Base-by-base conservation (phyloP, 2,797 vertebrate species). In the Cynodonichthys magdalenae region DNA sequence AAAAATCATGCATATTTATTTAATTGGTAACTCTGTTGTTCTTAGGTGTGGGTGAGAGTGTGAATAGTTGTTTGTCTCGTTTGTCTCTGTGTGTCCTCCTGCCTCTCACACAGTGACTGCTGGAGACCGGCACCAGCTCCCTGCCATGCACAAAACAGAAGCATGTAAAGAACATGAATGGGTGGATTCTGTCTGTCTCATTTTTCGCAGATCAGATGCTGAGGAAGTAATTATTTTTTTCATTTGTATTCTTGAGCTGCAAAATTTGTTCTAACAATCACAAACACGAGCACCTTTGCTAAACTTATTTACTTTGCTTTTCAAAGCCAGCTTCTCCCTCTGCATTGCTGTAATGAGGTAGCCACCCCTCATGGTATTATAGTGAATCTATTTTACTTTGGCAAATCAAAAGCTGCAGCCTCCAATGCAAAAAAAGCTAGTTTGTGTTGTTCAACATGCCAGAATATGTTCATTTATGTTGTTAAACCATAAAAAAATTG, bases 381-480 rank as follows among this genome's bases (percentile, higher is more conserved):
- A 54, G 51, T 29, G 24, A 15, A 52, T 28, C n/a, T 3, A 2
- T 6, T 3, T 29, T 20, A 41, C 17, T n/a, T 15, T 3, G 8
- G 11, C 18, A 53, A 62, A 46, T 15, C 29, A 29, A 3, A 41
- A 6, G 19, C 46, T 4, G 0, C 31, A 12, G n/a, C n/a, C n/a
- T 18, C 31, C 5, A 14, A 5, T 28, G 31, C 18, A 58, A 19
- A 39, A 48, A 24, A 17, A 20, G 24, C 12, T 3, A 20, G 31
- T 42, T 27, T 48, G 24, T 74, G 54, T 61, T 28, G 51, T 54
- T 36, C 63, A 36, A 41, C 28, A n/a, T 66, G 63, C 55, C 62
- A 31, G 27, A 3, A 18, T 59, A 74, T 59, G 56, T 50, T 76
- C 66, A 75, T 31, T 77, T 66, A 67, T 65, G 73, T 29, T 46